Evolutionary conservation across 2,888 invertebrate species (phyloP), one percentile per base, ranked within the genome.

Genomic region (Pherbina coryleti): DNA sequence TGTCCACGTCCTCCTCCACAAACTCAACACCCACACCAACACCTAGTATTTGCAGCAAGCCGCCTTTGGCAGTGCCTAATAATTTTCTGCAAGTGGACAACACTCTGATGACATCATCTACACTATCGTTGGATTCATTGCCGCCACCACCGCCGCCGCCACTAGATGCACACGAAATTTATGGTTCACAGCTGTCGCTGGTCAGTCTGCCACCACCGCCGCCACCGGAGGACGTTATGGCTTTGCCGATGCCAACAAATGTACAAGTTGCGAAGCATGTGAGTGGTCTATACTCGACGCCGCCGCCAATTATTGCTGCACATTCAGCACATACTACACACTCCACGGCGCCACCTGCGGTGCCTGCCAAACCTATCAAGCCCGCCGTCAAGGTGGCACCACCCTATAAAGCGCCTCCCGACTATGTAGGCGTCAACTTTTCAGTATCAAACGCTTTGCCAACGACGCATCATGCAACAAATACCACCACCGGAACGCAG

Each of bases 71-170:
- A 22, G 77, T 74, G 57, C 70, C 74, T 9, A 73, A 75, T 11
- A 78, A 75, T 64, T 64, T 8, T 77, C 76, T 82, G 25, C 71
- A 34, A n/a, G 37, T 34, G n/a, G 31, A 31, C 17, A 8, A 55
- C 22, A 19, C 55, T 62, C 81, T 49, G 66, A 92, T 95, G 91
- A 94, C 95, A 86, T 92, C 94, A 74, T 95, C 95, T 0, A 95
- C 94, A 17, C 90, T 95, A 14, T 95, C 95, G 31, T 88, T 95
- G 57, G 95, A 96, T 83, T 95, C 95, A n/a, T 89, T 95, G 78
- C 95, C 95, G 19, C 93, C 93, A 53, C 93, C 93, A 37, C 82
- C 84, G 31, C 86, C 85, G 5, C 90, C 90, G 28, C 83, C 84
- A 79, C 80, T 83, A 66, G 88, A 89, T 69, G 86, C 86, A 5